These are phyloP conservation scores for Plumapathes pennacea DNA, from an alignment of 92 coral and sea anemone species.

Conservation along the genomic window DNA sequence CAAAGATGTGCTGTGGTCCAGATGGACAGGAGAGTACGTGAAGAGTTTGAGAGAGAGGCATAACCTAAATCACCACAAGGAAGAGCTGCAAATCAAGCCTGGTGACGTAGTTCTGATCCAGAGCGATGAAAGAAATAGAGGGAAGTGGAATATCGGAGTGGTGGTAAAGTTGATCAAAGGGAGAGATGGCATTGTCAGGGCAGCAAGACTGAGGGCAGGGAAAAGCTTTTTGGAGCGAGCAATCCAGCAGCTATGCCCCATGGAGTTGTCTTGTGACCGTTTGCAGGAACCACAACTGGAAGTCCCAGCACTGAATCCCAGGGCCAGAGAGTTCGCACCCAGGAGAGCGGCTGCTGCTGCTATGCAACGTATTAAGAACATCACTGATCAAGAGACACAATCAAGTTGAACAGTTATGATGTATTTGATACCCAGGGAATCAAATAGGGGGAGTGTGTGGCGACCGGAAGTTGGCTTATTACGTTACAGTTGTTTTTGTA, in stretches of 20 bases:
- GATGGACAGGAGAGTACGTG: no score
- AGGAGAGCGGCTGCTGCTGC: slow-evolving; percentile 20
- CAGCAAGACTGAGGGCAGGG: slow-evolving; percentile 38
- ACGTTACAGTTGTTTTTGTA: no score
- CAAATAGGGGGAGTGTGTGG: no score
- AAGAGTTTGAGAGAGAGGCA: no score
- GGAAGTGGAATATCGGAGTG: slow-evolving; percentile 9
- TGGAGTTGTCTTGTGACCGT: slow-evolving; percentile 35
- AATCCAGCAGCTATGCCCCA: slow-evolving; percentile 43
- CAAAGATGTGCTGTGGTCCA: no score
- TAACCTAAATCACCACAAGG: slow-evolving; percentile 25
- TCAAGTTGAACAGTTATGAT: no score
- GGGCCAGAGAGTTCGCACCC: slow-evolving; percentile 15
- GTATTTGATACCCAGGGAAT: no score
- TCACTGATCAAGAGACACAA: slow-evolving; percentile 8
- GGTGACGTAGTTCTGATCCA: no score
- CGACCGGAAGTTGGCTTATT: no score
- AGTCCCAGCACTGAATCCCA: slow-evolving; percentile 13
- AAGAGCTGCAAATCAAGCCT: background rate
- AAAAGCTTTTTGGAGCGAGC: slow-evolving; percentile 33
- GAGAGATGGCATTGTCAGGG: slow-evolving; percentile 32
- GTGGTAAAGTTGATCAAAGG: slow-evolving; percentile 42
- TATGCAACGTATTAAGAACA: slow-evolving; percentile 18
- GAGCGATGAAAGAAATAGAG: slow-evolving; percentile 9
- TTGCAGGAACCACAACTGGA: slow-evolving; percentile 6